Evolutionary conservation across 1,140 invertebrate species (phyloP), one percentile per base, ranked within the genome.

Genomic region (Muscidifurax raptorellus): DNA sequence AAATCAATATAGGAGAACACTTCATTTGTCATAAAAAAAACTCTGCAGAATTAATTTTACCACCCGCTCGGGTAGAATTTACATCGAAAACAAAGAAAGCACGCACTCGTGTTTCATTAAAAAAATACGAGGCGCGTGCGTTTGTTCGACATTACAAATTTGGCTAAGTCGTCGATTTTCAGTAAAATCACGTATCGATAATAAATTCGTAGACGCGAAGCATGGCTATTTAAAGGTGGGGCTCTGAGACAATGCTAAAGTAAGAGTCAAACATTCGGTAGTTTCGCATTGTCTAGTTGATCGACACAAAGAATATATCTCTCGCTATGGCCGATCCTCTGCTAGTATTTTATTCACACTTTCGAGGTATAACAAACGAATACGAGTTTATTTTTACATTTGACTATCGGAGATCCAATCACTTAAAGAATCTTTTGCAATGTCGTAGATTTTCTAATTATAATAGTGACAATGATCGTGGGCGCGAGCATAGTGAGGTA

Each of bases 111-210:
- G 9, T 40, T 40, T 40, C 9, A 40, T n/a, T 40, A 40, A 40
- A 40, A 40, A 40, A 40, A 10, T 40, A 40, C 5, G 36, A 40
- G 36, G 36, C 10, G 36, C 36, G 36, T 40, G 27, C 5, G 40
- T 36, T 22, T 64, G 13, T 3, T 28, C 0, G 28, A 7, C 28
- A 13, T 1, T 72, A 75, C 40, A 75, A 75, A 75, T 75, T 75
- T 75, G 74, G 74, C 74, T 4, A 27, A 47, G 5, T n/a, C 22
- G 74, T 0, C 36, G 12, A 75, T 47, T 44, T 75, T 44, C 18
- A 75, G n/a, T 75, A n/a, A 25, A 44, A 47, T 75, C 74, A 75
- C 74, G 74, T 75, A 75, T 75, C 36, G 74, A 47, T 47, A 12
- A 44, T 75, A 47, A 47, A 40, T 47, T 27, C 9, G 36, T 28